Conservation (phyloP, 2,797 vertebrate genomes). For the Melanotaenia pygmaea region DNA sequence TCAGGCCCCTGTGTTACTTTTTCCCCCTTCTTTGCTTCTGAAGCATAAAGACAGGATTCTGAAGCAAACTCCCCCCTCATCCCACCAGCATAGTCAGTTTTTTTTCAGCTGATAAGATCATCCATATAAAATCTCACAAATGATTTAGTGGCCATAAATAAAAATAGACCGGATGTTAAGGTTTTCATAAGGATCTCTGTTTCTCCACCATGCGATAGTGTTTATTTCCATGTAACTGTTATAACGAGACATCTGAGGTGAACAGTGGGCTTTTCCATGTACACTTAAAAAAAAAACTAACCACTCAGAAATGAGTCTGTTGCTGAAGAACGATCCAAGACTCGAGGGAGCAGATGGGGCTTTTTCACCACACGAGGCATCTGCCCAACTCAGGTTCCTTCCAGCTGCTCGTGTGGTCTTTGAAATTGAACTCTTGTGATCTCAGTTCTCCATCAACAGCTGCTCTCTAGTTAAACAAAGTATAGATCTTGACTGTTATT, state of each 20-base stretch:
- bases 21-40: constrained; percentile 36
- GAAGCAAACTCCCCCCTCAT: constrained; percentile 47
- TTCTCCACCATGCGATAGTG: not conserved
- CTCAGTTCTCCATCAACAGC: constrained; percentile 65
- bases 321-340: constrained; percentile 16
- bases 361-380: constrained; percentile 42
- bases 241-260: constrained; percentile 6
- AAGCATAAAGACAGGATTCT: constrained; percentile 88
- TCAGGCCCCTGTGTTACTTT: constrained; percentile 89
- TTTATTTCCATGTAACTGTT: not conserved
- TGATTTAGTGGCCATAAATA: not conserved
- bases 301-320: constrained; percentile 11
- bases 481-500: constrained; percentile 71
- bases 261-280: not conserved
- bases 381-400: constrained; percentile 55
- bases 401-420: constrained; percentile 68
- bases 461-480: constrained; percentile 68
- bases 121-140: constrained; percentile 10
- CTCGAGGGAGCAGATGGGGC: constrained; percentile 51
- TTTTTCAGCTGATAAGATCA: constrained; percentile 31
- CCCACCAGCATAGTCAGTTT: constrained; percentile 42
- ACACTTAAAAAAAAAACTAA: not conserved
- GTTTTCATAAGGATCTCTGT: not conserved
- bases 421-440: constrained; percentile 70
- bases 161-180: not conserved